A percentile compares a stretch with the other conserved stretches of the same genome.
phyloP scores from a whole-genome alignment of 2,888 invertebrate genomes.

The Orchesella flavescens region DNA sequence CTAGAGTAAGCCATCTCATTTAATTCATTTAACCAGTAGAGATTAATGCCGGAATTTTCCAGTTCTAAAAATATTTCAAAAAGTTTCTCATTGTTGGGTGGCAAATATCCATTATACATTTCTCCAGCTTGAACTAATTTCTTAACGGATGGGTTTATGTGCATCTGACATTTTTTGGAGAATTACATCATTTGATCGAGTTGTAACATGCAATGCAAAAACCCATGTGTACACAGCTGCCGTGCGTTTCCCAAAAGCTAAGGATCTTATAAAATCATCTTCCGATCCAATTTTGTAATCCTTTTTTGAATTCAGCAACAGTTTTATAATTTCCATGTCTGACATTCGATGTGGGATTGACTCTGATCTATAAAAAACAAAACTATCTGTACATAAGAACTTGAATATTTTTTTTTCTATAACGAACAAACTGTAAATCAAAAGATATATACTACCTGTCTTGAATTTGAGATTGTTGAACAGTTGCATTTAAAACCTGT shows the following conservation, averaged over 20 bases:
- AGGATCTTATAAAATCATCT: not conserved
- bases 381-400: too few species aligned
- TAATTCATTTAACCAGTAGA: slow-evolving; percentile 26
- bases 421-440: not conserved
- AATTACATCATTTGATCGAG: not conserved
- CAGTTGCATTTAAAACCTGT: not conserved
- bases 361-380: too few species aligned
- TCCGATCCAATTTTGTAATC: not conserved
- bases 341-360: too few species aligned
- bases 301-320: not conserved
- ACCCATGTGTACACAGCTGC: slow-evolving; percentile 31
- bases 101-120: slow-evolving; percentile 20
- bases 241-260: not conserved
- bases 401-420: not conserved
- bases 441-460: not conserved
- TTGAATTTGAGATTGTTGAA: slow-evolving; percentile 3
- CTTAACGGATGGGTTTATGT: not conserved
- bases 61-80: not conserved
- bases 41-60: slow-evolving; percentile 21
- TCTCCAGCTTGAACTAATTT: slow-evolving; percentile 19
- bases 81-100: not conserved
- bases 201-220: slow-evolving; percentile 1
- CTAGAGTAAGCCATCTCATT: slow-evolving; percentile 10
- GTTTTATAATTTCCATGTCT: not conserved
- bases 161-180: not conserved